phyloP scores from a whole-genome alignment of 2,113 vertebrate genomes.

The Podiceps cristatus region DNA sequence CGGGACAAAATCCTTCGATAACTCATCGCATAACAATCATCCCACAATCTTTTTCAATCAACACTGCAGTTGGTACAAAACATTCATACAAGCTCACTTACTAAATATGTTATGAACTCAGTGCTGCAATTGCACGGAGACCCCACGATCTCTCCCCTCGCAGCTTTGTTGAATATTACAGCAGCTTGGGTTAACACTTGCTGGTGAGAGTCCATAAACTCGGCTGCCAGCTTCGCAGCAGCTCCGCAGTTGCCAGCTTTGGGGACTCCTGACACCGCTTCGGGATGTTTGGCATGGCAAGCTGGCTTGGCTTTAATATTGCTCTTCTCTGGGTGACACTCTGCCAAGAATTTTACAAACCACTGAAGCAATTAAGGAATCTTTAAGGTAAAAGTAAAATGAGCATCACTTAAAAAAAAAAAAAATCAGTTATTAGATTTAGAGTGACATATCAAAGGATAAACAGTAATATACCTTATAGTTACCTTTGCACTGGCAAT shows the following conservation, averaged over 20 bases:
- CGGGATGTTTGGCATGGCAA: not conserved
- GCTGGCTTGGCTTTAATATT: slow-evolving; percentile 4
- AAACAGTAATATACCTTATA: not conserved
- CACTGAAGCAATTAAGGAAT: not conserved
- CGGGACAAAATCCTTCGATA: not conserved
- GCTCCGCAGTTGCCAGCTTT: not conserved
- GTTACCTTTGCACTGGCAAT: not conserved
- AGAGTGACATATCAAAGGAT: not conserved
- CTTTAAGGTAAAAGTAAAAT: not conserved
- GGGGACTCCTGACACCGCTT: not conserved
- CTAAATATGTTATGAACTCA: not conserved
- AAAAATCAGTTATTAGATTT: not conserved
- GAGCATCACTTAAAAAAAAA: not conserved
- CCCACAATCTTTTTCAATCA: not conserved
- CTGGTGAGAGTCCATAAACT: not conserved
- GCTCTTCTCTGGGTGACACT: not conserved
- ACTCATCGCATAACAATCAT: not conserved
- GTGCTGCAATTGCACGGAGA: not conserved
- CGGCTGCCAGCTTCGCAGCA: not conserved
- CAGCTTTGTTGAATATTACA: not conserved
- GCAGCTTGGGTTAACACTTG: not conserved
- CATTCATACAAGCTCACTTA: not conserved
- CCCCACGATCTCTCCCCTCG: not conserved
- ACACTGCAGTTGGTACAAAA: not conserved
- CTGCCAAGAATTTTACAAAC: not conserved